A percentile compares a stretch with the other conserved stretches of the same genome.
These are phyloP conservation scores for Corythornis madagascariensis DNA, from an alignment of 2,113 vertebrate species.

Conservation along the genomic window DNA sequence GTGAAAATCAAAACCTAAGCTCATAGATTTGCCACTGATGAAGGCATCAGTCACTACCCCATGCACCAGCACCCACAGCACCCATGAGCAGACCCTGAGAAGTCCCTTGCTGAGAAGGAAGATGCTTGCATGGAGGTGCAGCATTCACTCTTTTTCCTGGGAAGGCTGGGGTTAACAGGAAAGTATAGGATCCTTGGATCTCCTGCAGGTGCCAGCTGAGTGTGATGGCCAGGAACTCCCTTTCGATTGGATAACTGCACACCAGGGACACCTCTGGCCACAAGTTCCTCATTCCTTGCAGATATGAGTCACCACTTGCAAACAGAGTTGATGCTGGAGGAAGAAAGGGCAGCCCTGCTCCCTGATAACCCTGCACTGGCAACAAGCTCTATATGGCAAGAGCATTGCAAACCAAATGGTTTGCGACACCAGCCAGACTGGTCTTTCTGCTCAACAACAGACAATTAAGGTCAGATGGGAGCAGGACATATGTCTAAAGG, in stretches of 20 bases:
- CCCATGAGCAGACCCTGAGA: not conserved
- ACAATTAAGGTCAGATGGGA: not conserved
- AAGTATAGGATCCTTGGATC: not conserved
- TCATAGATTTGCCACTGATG: not conserved
- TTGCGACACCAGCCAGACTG: not conserved
- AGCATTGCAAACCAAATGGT: fast-evolving
- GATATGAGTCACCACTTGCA: not conserved
- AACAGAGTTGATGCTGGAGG: not conserved
- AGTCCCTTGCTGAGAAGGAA: not conserved
- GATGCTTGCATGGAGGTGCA: not conserved
- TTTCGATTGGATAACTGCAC: not conserved
- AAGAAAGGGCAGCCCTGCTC: not conserved
- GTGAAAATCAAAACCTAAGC: not conserved
- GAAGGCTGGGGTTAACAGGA: not conserved
- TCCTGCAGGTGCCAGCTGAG: not conserved
- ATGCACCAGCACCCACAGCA: not conserved
- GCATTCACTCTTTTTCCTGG: not conserved
- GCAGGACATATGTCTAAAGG: not conserved
- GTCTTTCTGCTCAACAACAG: not conserved
- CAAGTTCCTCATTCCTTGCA: constrained; percentile 24
- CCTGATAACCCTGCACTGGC: not conserved
- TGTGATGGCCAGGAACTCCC: not conserved
- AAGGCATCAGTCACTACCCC: not conserved
- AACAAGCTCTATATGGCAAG: not conserved
- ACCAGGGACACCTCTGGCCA: not conserved